Conservation (phyloP, 2,888 invertebrate species). For the Euspilapteryx auroguttella region DNA sequence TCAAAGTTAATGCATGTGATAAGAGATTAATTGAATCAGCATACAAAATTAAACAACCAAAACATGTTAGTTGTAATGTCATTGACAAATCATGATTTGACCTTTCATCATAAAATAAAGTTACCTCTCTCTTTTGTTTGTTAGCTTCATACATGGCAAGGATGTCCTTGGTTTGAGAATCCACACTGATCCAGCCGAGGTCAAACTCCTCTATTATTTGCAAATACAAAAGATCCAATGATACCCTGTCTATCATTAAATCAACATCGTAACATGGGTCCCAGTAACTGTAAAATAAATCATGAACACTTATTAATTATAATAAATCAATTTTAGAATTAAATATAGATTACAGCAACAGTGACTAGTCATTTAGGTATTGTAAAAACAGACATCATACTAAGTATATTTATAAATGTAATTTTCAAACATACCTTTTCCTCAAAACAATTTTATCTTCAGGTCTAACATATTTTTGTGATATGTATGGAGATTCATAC, state of each 20-base stretch:
- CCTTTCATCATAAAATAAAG: neutral
- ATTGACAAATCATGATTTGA: neutral
- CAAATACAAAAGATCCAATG: slow-evolving; percentile 83
- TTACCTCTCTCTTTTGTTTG: slow-evolving; percentile 81
- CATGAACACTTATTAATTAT: slow-evolving; percentile 1
- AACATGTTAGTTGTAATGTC: neutral
- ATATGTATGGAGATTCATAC: slow-evolving; percentile 96
- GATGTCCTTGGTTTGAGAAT: slow-evolving; percentile 68
- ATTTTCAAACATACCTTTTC: slow-evolving; percentile 78
- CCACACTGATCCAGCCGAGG: slow-evolving; percentile 80
- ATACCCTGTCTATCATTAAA: slow-evolving; percentile 78
- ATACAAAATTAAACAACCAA: no score
- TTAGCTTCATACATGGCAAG: slow-evolving; percentile 72
- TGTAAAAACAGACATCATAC: no score
- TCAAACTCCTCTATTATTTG: slow-evolving; percentile 88
- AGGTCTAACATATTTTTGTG: slow-evolving; percentile 75
- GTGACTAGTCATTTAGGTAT: no score
- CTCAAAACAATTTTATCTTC: slow-evolving; percentile 82
- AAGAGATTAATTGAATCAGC: no score
- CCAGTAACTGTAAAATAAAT: slow-evolving; percentile 78
- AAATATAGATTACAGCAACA: no score
- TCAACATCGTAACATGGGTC: slow-evolving; percentile 82
- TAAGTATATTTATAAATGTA: no score
- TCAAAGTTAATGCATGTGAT: no score
- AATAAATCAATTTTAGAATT: no score